Percentiles rank a stretch among this genome's conserved stretches.
Conservation (phyloP, 2,888 invertebrate species). For the Mesorhabditis spiculigera region DNA sequence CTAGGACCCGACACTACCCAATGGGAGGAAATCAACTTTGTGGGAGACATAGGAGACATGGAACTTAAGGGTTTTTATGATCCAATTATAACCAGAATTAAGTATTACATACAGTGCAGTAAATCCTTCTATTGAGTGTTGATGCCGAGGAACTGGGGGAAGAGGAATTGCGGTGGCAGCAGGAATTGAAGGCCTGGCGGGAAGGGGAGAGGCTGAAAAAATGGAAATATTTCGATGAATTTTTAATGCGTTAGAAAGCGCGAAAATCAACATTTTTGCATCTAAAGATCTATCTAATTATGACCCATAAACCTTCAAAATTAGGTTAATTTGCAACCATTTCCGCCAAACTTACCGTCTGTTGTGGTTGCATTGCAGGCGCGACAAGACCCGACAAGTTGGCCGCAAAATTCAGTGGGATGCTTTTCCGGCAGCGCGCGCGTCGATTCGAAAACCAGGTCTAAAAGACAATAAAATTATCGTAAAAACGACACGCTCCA, state of each 20-base stretch:
- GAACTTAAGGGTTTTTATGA: too few species aligned
- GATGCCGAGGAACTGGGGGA: not conserved
- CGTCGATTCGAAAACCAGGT: conserved; percentile 97
- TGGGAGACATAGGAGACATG: too few species aligned
- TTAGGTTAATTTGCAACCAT: not conserved
- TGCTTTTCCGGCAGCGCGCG: conserved; percentile 85
- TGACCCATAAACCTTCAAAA: too few species aligned
- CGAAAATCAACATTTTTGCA: too few species aligned
- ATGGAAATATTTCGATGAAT: too few species aligned
- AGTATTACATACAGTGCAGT: not conserved
- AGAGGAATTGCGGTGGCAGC: not conserved
- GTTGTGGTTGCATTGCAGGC: not conserved
- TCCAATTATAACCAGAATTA: too few species aligned
- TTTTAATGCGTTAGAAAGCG: too few species aligned
- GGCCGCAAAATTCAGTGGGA: conserved; percentile 60
- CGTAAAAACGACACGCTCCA: not conserved
- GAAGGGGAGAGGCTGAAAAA: not conserved
- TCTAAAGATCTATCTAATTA: too few species aligned
- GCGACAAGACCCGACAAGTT: not conserved
- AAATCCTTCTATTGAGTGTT: not conserved
- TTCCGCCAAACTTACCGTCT: not conserved
- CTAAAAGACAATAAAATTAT: conserved; percentile 62
- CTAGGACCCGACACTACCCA: too few species aligned
- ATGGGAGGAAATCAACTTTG: too few species aligned
- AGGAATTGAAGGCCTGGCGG: not conserved